phyloP scores from a whole-genome alignment of 2,888 invertebrate species.

The Temnothorax rugatulus region DNA sequence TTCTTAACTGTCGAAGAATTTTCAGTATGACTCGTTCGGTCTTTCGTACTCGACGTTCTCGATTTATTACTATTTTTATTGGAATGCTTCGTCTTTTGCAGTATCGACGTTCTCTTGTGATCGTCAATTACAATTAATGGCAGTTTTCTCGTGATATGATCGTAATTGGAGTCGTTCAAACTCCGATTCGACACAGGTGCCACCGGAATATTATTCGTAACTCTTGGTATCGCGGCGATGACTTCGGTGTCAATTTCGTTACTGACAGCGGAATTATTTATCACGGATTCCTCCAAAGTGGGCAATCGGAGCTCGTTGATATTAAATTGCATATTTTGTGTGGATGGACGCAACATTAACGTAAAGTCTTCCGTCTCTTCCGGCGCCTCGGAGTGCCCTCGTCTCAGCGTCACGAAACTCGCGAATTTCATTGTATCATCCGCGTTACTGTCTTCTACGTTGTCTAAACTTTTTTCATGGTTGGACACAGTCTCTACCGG shows the following conservation, averaged over 20 bases:
- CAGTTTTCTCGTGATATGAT: constrained; percentile 54
- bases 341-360: constrained; percentile 70
- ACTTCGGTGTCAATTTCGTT: constrained; percentile 75
- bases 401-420: constrained; percentile 73
- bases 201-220: constrained; percentile 44
- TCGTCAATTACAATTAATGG: constrained; percentile 56
- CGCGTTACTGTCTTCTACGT: neutral
- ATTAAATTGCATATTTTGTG: constrained; percentile 72
- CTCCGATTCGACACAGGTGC: constrained; percentile 50
- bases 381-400: constrained; percentile 69
- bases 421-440: constrained; percentile 49
- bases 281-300: constrained; percentile 59
- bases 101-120: constrained; percentile 14
- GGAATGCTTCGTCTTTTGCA: constrained; percentile 7
- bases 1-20: neutral
- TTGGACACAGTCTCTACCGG: neutral
- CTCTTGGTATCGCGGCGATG: constrained; percentile 70
- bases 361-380: constrained; percentile 83
- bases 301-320: constrained; percentile 80
- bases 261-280: constrained; percentile 17
- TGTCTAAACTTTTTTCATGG: neutral
- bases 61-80: constrained; percentile 10
- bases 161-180: constrained; percentile 46
- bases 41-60: neutral
- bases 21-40: neutral